Conservation (phyloP, 2,888 invertebrate species). For the Encarsia formosa region DNA sequence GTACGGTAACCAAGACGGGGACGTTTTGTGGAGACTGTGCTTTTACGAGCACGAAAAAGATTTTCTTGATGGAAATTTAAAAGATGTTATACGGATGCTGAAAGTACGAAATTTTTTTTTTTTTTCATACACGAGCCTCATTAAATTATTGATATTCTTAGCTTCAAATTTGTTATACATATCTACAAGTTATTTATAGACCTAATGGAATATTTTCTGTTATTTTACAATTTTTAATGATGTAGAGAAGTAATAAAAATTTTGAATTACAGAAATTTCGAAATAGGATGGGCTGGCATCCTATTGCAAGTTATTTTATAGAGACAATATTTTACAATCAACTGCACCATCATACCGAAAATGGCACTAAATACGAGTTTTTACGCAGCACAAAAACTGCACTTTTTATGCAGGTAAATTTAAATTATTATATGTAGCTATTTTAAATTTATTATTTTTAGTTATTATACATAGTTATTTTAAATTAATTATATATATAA, state of each 20-base stretch:
- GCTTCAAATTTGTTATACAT: background rate
- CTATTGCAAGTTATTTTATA: slow-evolving; percentile 58
- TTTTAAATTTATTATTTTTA: background rate
- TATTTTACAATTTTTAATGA: slow-evolving; percentile 2
- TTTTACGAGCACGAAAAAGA: slow-evolving; percentile 58
- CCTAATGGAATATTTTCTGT: background rate
- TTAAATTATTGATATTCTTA: background rate
- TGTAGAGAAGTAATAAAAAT: too few relatives aligned
- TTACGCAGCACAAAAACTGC: slow-evolving; percentile 19
- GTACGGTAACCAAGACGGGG: too few relatives aligned
- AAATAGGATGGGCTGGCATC: slow-evolving; percentile 50
- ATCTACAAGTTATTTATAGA: background rate
- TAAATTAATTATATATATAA: background rate
- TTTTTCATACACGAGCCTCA: background rate
- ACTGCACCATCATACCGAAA: slow-evolving; percentile 33
- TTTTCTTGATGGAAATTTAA: slow-evolving; percentile 42
- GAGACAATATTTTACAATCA: slow-evolving; percentile 57
- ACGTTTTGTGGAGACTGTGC: slow-evolving; percentile 56
- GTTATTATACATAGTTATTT: background rate
- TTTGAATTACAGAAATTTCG: slow-evolving; percentile 52
- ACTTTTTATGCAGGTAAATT: slow-evolving; percentile 34
- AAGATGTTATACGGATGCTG: slow-evolving; percentile 36
- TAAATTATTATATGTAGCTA: background rate
- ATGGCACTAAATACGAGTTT: slow-evolving; percentile 18
- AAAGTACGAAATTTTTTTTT: slow-evolving; percentile 31